phyloP scores from a whole-genome alignment of 2,113 vertebrate species.

The Kobus ellipsiprymnus region DNA sequence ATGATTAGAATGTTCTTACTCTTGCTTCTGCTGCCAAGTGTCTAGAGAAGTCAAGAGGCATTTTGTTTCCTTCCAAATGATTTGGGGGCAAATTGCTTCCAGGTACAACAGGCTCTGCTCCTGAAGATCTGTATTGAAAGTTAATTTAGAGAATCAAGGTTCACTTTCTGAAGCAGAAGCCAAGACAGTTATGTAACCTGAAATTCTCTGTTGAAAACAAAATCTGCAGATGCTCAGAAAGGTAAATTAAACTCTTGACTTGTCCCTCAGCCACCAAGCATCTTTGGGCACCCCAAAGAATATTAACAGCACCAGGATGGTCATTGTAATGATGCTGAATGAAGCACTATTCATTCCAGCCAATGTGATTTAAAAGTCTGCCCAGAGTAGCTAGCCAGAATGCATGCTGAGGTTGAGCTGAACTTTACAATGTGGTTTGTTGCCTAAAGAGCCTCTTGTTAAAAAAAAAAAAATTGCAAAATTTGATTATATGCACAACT shows the following conservation, averaged over 20 bases:
- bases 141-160: slow-evolving; percentile 33
- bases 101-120: neutral
- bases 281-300: slow-evolving; percentile 14
- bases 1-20: neutral
- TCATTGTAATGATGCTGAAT: neutral
- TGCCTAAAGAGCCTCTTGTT: neutral
- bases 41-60: neutral
- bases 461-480: neutral
- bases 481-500: neutral
- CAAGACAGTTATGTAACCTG: slow-evolving; percentile 51
- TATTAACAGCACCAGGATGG: slow-evolving; percentile 4
- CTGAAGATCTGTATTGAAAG: neutral
- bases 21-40: neutral
- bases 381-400: neutral
- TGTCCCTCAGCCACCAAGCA: neutral
- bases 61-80: neutral
- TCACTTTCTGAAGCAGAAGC: slow-evolving; percentile 40
- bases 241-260: slow-evolving; percentile 56
- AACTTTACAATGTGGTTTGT: slow-evolving; percentile 34
- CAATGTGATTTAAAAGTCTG: slow-evolving; percentile 45
- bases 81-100: neutral
- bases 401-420: neutral
- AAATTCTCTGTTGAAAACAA: slow-evolving; percentile 34
- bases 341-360: slow-evolving; percentile 40
- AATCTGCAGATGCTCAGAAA: slow-evolving; percentile 41